Percentiles rank a stretch among this genome's conserved stretches.
Evolutionary conservation across 2,888 invertebrate genomes (phyloP).

Genomic region (Melanchra persicariae): DNA sequence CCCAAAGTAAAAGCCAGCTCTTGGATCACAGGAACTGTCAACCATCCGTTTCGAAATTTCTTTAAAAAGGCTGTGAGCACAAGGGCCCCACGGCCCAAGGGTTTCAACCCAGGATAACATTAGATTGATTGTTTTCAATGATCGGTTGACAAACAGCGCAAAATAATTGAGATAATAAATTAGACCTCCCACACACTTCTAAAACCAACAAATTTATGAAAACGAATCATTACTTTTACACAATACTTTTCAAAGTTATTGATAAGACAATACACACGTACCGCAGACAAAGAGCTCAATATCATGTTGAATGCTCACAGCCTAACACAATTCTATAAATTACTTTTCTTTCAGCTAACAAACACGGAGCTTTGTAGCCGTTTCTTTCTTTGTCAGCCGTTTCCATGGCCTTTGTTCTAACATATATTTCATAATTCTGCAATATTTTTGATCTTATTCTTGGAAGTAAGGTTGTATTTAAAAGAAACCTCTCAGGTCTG

Average conservation of each 20-base stretch:
- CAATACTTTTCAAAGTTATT: slow-evolving; percentile 24
- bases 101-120: no score
- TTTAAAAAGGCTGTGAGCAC: no score
- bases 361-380: slow-evolving; percentile 38
- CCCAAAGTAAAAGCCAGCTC: no score
- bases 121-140: no score
- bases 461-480: background rate
- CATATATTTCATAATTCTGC: slow-evolving; percentile 39
- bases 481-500: slow-evolving; percentile 13
- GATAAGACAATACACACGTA: slow-evolving; percentile 21
- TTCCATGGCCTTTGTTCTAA: slow-evolving; percentile 37
- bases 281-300: slow-evolving; percentile 39
- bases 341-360: slow-evolving; percentile 41
- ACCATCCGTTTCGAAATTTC: no score
- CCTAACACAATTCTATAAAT: slow-evolving; percentile 38
- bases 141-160: no score
- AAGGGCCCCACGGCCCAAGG: no score
- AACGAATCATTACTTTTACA: background rate
- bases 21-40: no score
- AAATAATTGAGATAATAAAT: no score
- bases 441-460: slow-evolving; percentile 9
- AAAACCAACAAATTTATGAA: background rate
- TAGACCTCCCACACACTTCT: no score
- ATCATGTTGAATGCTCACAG: slow-evolving; percentile 8
- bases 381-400: slow-evolving; percentile 42